Evolutionary conservation across 2,113 vertebrate species (phyloP).

Genomic region (Petrocephalus microphthalmus): DNA sequence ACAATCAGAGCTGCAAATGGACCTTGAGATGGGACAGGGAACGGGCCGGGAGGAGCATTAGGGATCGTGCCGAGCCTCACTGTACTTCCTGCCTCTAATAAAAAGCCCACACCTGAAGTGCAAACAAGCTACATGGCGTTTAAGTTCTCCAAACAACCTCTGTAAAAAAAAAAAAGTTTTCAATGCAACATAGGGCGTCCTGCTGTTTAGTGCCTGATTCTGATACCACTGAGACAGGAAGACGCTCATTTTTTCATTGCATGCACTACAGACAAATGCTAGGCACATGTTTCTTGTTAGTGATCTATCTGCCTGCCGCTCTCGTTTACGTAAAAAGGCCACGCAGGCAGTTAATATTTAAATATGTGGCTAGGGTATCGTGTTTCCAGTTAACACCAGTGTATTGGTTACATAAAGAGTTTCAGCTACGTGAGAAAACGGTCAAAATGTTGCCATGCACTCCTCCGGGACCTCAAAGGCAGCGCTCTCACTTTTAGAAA

Average conservation of each 20-base stretch:
- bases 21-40: conserved; percentile 51
- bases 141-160: neutral
- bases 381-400: conserved; percentile 46
- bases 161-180: neutral
- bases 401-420: conserved; percentile 36
- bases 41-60: neutral
- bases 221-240: neutral
- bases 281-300: neutral
- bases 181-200: too few species aligned
- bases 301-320: neutral
- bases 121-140: neutral
- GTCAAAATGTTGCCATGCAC: neutral
- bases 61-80: conserved; percentile 14
- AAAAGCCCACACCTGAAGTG: neutral
- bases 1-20: conserved; percentile 46
- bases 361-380: conserved; percentile 52
- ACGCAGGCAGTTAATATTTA: conserved; percentile 63
- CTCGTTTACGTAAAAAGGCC: conserved; percentile 18
- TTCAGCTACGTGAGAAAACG: conserved; percentile 13
- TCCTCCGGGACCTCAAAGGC: neutral
- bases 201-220: neutral
- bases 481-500: neutral
- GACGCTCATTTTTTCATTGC: neutral
- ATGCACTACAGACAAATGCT: neutral
- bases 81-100: conserved; percentile 27